Evolutionary conservation across 2,113 vertebrate genomes (phyloP).

Genomic region (Sciurus niger): DNA sequence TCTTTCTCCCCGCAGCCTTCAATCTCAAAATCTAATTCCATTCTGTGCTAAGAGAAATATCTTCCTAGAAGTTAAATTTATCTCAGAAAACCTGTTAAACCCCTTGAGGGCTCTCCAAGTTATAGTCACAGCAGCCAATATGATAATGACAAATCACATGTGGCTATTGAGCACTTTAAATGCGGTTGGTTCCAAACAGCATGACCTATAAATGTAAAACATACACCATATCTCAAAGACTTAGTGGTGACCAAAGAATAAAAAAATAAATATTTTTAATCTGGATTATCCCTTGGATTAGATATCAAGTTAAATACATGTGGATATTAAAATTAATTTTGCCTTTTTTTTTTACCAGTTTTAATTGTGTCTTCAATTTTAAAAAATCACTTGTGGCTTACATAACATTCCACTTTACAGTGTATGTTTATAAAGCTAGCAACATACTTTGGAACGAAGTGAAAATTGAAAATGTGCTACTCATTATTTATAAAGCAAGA

Average conservation of each 20-base stretch:
- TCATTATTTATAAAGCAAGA: neutral
- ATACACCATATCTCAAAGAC: neutral
- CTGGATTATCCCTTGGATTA: neutral
- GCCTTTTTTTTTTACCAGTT: neutral
- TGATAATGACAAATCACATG: neutral
- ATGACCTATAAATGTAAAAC: neutral
- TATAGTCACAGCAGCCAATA: neutral
- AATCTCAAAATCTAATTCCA: neutral
- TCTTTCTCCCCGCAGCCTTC: rapidly evolving
- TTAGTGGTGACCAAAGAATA: neutral
- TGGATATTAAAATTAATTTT: neutral
- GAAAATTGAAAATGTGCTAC: neutral
- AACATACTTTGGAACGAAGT: neutral
- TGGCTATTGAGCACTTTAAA: neutral
- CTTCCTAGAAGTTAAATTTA: neutral
- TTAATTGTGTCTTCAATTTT: neutral
- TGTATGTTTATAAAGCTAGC: neutral
- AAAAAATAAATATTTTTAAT: neutral
- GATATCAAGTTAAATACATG: neutral
- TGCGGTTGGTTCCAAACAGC: neutral
- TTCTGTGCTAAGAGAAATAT: neutral
- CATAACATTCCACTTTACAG: neutral
- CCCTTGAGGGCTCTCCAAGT: neutral
- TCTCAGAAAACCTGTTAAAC: neutral
- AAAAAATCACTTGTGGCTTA: neutral